These are phyloP conservation scores for Xiphophorus hellerii DNA, from an alignment of 2,113 vertebrate genomes.

Conservation along the genomic window DNA sequence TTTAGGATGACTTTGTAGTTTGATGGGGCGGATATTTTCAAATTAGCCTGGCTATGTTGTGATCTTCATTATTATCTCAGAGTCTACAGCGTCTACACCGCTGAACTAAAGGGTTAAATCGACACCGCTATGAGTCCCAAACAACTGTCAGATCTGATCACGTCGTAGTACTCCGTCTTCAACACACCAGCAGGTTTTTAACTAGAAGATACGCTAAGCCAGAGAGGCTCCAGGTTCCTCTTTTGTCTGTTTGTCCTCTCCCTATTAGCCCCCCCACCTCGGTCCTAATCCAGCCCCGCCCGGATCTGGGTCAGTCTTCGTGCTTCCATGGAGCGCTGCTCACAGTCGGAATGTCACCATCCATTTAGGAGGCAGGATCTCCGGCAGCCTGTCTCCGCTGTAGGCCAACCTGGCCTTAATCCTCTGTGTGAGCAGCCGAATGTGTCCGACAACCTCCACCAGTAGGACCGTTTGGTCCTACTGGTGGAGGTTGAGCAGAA, in stretches of 20 bases:
- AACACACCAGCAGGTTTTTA: slow-evolving; percentile 8
- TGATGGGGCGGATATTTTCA: background rate
- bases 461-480: background rate
- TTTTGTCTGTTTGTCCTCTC: slow-evolving; percentile 1
- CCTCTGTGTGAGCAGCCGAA: slow-evolving; percentile 34
- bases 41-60: background rate
- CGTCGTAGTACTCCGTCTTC: slow-evolving; percentile 5
- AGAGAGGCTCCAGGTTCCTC: background rate
- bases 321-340: slow-evolving; percentile 55
- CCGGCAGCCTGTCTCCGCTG: slow-evolving; percentile 55
- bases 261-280: background rate
- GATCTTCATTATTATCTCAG: background rate
- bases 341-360: slow-evolving; percentile 71
- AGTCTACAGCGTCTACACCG: background rate
- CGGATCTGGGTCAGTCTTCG: slow-evolving; percentile 73
- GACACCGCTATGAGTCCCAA: slow-evolving; percentile 27
- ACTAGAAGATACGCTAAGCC: slow-evolving; percentile 21
- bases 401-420: slow-evolving; percentile 70
- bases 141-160: slow-evolving; percentile 32
- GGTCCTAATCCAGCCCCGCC: slow-evolving; percentile 46
- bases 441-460: background rate
- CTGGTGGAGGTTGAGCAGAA: background rate
- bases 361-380: slow-evolving; percentile 65
- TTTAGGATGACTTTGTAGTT: background rate
- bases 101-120: slow-evolving; percentile 37